Conservation (phyloP, 2,797 vertebrate species). For the Myotis daubentonii region DNA sequence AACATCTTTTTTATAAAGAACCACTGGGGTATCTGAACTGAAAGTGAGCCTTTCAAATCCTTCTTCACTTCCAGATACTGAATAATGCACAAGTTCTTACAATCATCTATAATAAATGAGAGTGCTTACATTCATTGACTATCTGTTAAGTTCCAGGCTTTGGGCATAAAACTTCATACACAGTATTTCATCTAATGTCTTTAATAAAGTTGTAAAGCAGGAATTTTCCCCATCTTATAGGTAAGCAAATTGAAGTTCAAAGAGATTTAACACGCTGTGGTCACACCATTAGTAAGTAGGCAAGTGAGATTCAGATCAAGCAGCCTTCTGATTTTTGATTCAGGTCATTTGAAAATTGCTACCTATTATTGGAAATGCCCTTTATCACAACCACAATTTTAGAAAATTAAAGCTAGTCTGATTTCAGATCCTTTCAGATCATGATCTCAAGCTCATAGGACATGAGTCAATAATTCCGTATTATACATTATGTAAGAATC, state of each 20-base stretch:
- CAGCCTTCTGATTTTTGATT: not conserved
- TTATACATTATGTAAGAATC: not conserved
- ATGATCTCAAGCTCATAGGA: not conserved
- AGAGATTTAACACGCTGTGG: not conserved
- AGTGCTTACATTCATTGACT: conserved; percentile 47
- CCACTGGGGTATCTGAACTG: not conserved
- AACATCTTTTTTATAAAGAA: not conserved
- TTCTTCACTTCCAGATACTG: conserved; percentile 50
- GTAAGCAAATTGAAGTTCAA: conserved; percentile 11
- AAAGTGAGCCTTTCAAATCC: conserved; percentile 59
- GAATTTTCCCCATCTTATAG: not conserved
- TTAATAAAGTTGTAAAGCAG: conserved; percentile 20
- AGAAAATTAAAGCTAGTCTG: conserved; percentile 10
- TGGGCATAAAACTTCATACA: conserved; percentile 27
- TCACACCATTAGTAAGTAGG: not conserved
- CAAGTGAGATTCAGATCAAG: not conserved
- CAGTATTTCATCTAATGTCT: conserved; percentile 2
- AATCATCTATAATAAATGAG: conserved; percentile 69
- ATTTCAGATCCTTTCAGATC: conserved; percentile 28
- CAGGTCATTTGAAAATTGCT: not conserved
- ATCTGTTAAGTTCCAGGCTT: conserved; percentile 55
- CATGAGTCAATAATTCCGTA: not conserved
- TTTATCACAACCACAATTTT: not conserved
- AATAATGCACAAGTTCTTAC: conserved; percentile 61
- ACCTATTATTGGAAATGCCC: conserved; percentile 1